A percentile compares a stretch with the other conserved stretches of the same genome.
Conservation (phyloP, 2,888 invertebrate species). For the Hypercompe scribonia region DNA sequence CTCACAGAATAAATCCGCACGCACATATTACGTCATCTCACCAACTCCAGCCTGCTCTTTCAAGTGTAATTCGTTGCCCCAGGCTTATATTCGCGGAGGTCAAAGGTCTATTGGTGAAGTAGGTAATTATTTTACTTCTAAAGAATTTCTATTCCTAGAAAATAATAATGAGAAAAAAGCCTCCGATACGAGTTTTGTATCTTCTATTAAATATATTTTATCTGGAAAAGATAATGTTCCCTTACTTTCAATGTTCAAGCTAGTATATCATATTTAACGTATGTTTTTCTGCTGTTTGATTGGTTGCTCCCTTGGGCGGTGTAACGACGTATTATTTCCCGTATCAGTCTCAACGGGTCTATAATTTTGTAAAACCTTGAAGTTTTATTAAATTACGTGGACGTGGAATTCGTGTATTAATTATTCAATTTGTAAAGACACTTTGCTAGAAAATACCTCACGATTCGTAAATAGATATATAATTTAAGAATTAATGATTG, state of each 20-base stretch:
- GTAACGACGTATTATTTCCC: conserved; percentile 26
- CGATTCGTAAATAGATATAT: neutral
- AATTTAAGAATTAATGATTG: neutral
- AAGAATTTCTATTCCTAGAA: no score
- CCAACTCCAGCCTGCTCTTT: no score
- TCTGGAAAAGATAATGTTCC: neutral
- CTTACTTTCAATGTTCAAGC: neutral
- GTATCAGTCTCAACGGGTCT: conserved; percentile 18
- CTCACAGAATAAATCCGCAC: no score
- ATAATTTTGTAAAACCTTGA: conserved; percentile 23
- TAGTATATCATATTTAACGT: neutral
- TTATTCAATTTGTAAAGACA: neutral
- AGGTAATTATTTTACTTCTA: no score
- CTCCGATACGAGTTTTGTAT: no score
- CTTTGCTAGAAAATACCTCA: neutral
- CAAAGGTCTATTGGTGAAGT: no score
- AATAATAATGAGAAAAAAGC: no score
- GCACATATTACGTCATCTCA: no score
- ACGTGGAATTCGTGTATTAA: neutral
- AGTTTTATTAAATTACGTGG: conserved; percentile 22
- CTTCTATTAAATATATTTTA: no score
- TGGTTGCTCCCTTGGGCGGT: conserved; percentile 19
- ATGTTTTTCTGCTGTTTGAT: conserved; percentile 14
- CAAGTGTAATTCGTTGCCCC: no score
- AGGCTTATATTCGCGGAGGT: no score